A percentile compares a stretch with the other conserved stretches of the same genome.
Evolutionary conservation across 2,113 vertebrate species (phyloP).

Genomic region (Thermophis baileyi): DNA sequence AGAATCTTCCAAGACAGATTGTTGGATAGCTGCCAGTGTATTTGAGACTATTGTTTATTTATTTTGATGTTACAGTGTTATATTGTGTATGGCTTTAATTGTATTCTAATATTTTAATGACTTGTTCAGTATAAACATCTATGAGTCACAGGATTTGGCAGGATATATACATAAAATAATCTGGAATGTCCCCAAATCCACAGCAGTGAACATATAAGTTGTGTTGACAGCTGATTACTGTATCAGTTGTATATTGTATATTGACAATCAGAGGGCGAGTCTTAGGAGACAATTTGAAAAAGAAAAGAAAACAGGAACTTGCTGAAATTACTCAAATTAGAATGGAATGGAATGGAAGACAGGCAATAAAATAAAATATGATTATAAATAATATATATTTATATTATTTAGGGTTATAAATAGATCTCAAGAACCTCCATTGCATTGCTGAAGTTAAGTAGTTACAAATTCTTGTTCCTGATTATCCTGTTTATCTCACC

Average conservation of each 20-base stretch:
- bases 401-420: neutral
- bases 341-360: neutral
- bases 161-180: neutral
- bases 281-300: neutral
- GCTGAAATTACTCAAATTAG: neutral
- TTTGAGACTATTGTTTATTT: neutral
- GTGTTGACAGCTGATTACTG: neutral
- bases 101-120: neutral
- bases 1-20: neutral
- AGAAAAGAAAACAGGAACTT: neutral
- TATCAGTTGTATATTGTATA: neutral
- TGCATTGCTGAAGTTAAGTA: neutral
- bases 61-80: neutral
- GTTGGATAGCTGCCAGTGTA: neutral
- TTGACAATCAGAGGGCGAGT: neutral
- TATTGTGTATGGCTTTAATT: neutral
- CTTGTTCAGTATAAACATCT: neutral
- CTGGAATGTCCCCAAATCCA: neutral
- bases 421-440: neutral
- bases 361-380: neutral
- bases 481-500: neutral
- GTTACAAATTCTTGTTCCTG: neutral
- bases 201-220: neutral
- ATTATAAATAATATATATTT: neutral
- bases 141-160: neutral